Evolutionary conservation across 2,888 invertebrate genomes (phyloP).

Genomic region (Magallana nippona): DNA sequence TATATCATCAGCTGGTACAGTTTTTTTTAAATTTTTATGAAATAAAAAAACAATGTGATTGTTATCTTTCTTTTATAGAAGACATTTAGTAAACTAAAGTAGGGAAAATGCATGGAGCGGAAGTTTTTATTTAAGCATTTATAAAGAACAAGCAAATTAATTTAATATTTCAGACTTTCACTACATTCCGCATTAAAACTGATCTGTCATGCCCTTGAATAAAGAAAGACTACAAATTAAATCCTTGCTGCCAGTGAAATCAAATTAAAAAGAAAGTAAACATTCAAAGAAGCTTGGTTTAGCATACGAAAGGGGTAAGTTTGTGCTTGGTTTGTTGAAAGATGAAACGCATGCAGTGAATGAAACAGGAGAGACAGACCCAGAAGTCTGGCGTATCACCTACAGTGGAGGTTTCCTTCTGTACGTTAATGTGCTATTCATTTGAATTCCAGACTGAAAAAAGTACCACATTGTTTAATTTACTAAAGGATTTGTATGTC

Average conservation of each 20-base stretch:
- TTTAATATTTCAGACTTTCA: background rate
- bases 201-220: no score
- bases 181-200: background rate
- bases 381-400: background rate
- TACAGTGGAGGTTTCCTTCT: constrained; percentile 23
- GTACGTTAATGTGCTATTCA: constrained; percentile 28
- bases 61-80: background rate
- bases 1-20: no score
- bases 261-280: no score
- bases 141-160: background rate
- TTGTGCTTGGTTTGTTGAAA: background rate
- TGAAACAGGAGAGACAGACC: background rate
- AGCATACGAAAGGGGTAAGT: background rate
- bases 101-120: background rate
- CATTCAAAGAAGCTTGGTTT: background rate
- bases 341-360: background rate
- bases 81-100: background rate
- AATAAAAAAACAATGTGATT: no score
- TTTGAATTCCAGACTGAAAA: constrained; percentile 33
- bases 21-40: no score
- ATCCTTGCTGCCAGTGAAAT: no score
- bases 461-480: background rate
- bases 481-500: no score
- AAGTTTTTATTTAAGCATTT: no score
- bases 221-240: no score